Conservation (phyloP, 2,888 invertebrate species). For the Hydroisotoma schaefferi region DNA sequence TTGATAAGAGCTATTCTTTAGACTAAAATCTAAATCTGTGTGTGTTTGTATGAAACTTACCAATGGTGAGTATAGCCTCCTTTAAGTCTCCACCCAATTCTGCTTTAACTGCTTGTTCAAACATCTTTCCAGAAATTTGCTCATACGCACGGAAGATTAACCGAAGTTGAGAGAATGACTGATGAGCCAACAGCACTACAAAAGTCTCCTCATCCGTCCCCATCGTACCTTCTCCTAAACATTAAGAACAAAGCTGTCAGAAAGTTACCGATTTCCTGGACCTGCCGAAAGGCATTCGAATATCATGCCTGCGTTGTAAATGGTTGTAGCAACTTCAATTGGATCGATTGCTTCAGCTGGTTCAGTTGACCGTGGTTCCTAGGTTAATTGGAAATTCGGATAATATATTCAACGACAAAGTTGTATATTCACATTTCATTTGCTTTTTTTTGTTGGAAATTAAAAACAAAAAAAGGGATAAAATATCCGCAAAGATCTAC, state of each 20-base stretch:
- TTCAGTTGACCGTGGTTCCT: constrained; percentile 26
- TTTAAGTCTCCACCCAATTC: constrained; percentile 61
- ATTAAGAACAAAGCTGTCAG: constrained; percentile 7
- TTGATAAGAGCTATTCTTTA: too few relatives aligned
- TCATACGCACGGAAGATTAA: constrained; percentile 71
- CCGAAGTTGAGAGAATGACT: constrained; percentile 68
- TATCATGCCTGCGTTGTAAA: constrained; percentile 35
- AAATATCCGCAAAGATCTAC: neutral
- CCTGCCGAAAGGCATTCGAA: too few relatives aligned
- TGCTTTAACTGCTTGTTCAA: constrained; percentile 68
- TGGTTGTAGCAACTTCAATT: constrained; percentile 18
- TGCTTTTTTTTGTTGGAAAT: neutral
- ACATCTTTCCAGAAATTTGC: constrained; percentile 66
- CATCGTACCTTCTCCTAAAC: constrained; percentile 28
- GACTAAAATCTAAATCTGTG: too few relatives aligned
- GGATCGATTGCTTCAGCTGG: constrained; percentile 18
- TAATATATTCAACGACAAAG: too few relatives aligned
- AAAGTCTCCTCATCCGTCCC: constrained; percentile 56
- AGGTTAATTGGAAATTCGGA: too few relatives aligned
- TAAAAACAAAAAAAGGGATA: constrained; percentile 6
- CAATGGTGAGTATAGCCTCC: constrained; percentile 67
- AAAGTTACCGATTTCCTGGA: neutral
- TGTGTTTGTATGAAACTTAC: too few relatives aligned
- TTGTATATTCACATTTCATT: too few relatives aligned
- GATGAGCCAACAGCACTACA: constrained; percentile 67